A percentile compares a stretch with the other conserved stretches of the same genome.
These are phyloP conservation scores for Schizopygopsis malacanthus DNA, from an alignment of 2,797 vertebrate species.

Conservation along the genomic window DNA sequence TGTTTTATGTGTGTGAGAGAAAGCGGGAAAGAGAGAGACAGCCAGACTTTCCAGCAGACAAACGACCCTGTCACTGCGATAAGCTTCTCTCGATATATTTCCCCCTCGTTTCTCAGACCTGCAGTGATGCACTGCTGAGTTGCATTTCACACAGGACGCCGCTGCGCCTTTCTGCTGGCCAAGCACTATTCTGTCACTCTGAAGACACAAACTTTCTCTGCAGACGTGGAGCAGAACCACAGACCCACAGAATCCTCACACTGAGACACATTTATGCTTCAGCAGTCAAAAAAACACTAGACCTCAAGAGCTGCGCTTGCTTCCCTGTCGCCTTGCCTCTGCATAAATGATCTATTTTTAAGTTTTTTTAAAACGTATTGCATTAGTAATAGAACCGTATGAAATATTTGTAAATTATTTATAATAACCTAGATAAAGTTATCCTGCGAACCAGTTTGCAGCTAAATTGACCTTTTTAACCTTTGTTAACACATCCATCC, in stretches of 20 bases:
- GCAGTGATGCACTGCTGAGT: constrained; percentile 78
- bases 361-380: not conserved
- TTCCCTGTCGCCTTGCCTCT: constrained; percentile 11
- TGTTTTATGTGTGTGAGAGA: constrained; percentile 31
- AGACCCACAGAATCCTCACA: constrained; percentile 34
- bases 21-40: constrained; percentile 25
- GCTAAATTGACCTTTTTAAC: not conserved
- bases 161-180: constrained; percentile 52
- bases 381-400: not conserved
- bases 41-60: constrained; percentile 45
- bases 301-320: constrained; percentile 1
- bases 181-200: constrained; percentile 56
- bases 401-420: constrained; percentile 5
- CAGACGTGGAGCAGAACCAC: constrained; percentile 31
- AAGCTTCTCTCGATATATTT: constrained; percentile 75
- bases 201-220: constrained; percentile 44
- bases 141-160: constrained; percentile 70
- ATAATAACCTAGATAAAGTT: constrained; percentile 26
- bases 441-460: not conserved
- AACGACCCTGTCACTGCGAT: constrained; percentile 65
- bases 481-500: not conserved
- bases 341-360: constrained; percentile 20
- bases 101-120: constrained; percentile 71
- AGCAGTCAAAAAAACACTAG: constrained; percentile 42
- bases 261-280: constrained; percentile 44